A percentile compares a stretch with the other conserved stretches of the same genome.
Conservation (phyloP, 1,140 invertebrate genomes). For the Platyscapa corneri region DNA sequence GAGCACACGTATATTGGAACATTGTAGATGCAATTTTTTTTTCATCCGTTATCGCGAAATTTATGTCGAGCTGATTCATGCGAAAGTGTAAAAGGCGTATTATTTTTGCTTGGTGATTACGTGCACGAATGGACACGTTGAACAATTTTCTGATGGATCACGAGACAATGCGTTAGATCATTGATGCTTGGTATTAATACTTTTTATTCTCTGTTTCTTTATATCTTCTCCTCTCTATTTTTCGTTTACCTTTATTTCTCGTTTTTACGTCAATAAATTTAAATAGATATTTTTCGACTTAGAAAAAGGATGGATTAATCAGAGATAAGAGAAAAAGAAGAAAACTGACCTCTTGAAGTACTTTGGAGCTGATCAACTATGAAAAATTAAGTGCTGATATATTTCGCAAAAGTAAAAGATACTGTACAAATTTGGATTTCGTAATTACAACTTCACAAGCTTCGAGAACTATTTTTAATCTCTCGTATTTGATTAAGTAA, state of each 20-base stretch:
- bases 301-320: constrained; percentile 35
- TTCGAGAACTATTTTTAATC: neutral
- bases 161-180: constrained; percentile 38
- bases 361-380: neutral
- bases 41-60: constrained; percentile 37
- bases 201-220: neutral
- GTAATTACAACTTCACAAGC: neutral
- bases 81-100: neutral
- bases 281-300: constrained; percentile 30
- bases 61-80: constrained; percentile 37
- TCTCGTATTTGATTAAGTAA: neutral
- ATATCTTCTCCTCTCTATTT: neutral
- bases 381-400: constrained; percentile 7
- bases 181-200: neutral
- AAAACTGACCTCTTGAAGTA: neutral
- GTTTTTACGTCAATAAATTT: constrained; percentile 30
- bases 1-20: no score
- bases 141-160: constrained; percentile 5
- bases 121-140: neutral
- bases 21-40: no score
- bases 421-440: neutral
- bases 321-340: neutral
- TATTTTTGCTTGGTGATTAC: constrained; percentile 42
- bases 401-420: neutral
- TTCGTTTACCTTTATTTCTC: neutral